Conservation (phyloP, 2,888 invertebrate genomes). For the Drosophila helvetica region DNA sequence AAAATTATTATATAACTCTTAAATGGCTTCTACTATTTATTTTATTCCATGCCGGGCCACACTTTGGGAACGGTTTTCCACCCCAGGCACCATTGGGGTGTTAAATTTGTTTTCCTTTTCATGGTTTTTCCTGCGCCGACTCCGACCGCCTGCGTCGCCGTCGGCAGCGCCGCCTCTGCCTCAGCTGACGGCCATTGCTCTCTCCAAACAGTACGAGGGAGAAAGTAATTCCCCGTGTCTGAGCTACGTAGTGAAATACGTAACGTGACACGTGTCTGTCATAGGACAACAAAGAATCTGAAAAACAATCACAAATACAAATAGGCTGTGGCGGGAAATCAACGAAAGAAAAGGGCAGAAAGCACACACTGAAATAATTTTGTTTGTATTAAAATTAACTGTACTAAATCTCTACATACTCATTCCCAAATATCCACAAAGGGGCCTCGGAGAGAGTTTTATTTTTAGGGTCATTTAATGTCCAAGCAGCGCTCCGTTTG, state of each 20-base stretch:
- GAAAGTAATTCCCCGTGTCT: neutral
- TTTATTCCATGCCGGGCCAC: neutral
- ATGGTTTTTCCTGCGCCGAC: neutral
- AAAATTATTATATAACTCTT: too few relatives aligned
- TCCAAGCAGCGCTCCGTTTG: too few relatives aligned
- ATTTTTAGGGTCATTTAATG: too few relatives aligned
- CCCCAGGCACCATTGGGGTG: neutral
- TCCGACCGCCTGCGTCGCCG: neutral
- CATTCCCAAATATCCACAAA: too few relatives aligned
- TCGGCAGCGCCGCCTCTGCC: neutral
- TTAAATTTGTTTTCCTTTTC: neutral
- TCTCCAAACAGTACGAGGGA: neutral
- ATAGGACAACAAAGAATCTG: too few relatives aligned
- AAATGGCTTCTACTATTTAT: neutral
- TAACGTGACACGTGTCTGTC: neutral
- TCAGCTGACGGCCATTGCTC: neutral
- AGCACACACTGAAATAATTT: too few relatives aligned
- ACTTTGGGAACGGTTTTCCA: neutral
- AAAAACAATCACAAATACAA: too few relatives aligned
- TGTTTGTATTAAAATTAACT: too few relatives aligned
- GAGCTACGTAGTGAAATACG: neutral
- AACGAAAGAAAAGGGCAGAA: too few relatives aligned
- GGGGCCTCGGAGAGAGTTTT: too few relatives aligned
- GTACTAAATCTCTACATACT: too few relatives aligned
- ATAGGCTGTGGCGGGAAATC: too few relatives aligned